Percentiles rank a stretch among this genome's conserved stretches.
These are phyloP conservation scores for Labrus mixtus DNA, from an alignment of 2,113 vertebrate species.

Conservation along the genomic window DNA sequence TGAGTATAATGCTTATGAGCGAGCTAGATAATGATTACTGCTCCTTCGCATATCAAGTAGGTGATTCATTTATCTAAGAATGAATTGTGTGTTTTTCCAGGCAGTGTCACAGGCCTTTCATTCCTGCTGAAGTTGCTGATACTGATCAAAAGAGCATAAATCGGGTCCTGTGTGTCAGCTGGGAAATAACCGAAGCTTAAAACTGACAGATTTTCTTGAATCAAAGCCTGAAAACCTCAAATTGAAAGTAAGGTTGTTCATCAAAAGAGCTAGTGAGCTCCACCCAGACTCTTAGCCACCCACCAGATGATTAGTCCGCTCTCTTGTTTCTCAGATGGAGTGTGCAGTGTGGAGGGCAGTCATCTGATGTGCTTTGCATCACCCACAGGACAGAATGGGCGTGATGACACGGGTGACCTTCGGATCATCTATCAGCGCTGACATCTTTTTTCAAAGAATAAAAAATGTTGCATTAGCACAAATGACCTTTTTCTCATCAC, in stretches of 20 bases:
- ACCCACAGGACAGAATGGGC: conserved; percentile 64
- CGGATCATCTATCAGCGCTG: conserved; percentile 63
- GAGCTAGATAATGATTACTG: conserved; percentile 61
- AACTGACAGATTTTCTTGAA: conserved; percentile 3
- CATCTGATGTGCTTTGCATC: conserved; percentile 69
- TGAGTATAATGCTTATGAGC: conserved; percentile 63
- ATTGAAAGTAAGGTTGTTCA: conserved; percentile 56
- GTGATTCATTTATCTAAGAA: conserved; percentile 55
- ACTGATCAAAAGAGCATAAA: conserved; percentile 53
- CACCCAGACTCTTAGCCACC: conserved; percentile 53
- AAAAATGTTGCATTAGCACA: conserved; percentile 73
- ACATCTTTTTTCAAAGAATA: conserved; percentile 58
- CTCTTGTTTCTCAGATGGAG: conserved; percentile 44
- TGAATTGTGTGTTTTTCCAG: conserved; percentile 62
- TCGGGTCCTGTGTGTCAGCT: neutral
- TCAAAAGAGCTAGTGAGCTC: conserved; percentile 38
- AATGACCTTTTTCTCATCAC: conserved; percentile 75
- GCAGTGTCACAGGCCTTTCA: conserved; percentile 40
- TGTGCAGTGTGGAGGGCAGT: conserved; percentile 36
- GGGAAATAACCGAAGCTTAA: conserved; percentile 32
- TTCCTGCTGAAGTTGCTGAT: conserved; percentile 59
- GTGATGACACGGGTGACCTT: conserved; percentile 68
- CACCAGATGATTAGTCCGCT: conserved; percentile 45
- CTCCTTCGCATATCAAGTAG: conserved; percentile 68
- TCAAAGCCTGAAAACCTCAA: conserved; percentile 1